Evolutionary conservation across 2,797 vertebrate species (phyloP).

Genomic region (Pipistrellus kuhlii): DNA sequence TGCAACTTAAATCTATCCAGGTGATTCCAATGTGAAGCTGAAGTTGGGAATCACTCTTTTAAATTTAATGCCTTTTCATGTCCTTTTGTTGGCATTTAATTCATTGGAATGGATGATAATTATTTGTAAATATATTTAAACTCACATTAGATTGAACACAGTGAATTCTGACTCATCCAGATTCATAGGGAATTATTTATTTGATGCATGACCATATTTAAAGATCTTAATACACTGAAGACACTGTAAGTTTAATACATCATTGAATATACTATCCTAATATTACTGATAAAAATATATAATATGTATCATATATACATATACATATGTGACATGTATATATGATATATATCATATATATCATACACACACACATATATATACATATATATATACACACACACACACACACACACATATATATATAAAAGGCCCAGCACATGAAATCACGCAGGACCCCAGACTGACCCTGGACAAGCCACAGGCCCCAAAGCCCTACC

Average conservation of each 20-base stretch:
- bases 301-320: background rate
- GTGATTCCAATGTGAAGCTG: background rate
- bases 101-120: background rate
- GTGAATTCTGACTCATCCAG: background rate
- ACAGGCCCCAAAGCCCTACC: no score
- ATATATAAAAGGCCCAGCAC: no score
- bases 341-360: no score
- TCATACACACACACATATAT: no score
- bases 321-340: no score
- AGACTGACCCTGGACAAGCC: no score
- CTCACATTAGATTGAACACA: background rate
- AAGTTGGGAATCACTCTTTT: background rate
- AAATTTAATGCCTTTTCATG: background rate
- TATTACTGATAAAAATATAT: background rate
- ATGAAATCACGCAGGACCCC: no score
- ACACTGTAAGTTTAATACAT: background rate
- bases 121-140: slow-evolving; percentile 4
- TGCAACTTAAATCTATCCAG: background rate
- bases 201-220: background rate
- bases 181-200: background rate
- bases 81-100: background rate
- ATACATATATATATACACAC: no score
- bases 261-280: background rate
- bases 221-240: slow-evolving; percentile 30
- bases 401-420: no score